Evolutionary conservation across 2,797 vertebrate species (phyloP).

Genomic region (Alectoris magna): DNA sequence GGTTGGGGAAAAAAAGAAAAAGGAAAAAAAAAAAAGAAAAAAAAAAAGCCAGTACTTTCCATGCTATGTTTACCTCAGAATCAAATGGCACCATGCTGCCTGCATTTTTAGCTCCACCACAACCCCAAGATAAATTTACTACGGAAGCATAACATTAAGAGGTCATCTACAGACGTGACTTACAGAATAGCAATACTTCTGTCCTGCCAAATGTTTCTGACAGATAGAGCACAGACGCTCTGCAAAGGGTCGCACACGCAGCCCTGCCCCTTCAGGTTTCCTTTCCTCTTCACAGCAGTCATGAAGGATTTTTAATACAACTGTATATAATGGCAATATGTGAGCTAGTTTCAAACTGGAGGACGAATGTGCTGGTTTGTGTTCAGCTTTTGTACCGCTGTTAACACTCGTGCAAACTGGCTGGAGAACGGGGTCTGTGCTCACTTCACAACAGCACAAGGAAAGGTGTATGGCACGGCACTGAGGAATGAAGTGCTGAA

Average conservation of each 20-base stretch:
- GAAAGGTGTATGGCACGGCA: background rate
- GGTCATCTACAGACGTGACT: background rate
- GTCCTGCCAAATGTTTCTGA: background rate
- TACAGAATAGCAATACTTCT: background rate
- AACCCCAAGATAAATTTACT: background rate
- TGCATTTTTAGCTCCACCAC: conserved; percentile 7
- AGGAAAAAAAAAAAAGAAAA: background rate
- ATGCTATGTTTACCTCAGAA: background rate
- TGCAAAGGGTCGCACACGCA: background rate
- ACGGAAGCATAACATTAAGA: background rate
- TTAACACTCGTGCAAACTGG: background rate
- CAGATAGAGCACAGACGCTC: background rate
- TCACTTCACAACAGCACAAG: background rate
- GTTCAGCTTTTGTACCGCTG: background rate
- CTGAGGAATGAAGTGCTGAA: background rate
- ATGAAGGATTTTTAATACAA: background rate
- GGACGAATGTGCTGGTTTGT: background rate
- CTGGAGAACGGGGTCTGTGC: background rate
- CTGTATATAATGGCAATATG: background rate
- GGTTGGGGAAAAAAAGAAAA: background rate
- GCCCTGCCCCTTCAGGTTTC: background rate
- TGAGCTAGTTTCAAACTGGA: too few species aligned
- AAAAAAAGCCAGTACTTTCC: background rate
- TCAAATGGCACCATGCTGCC: background rate
- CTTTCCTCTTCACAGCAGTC: background rate